Evolutionary conservation across 2,113 vertebrate genomes (phyloP), one percentile per base, ranked within the genome.

Genomic region (Etia nguti): DNA sequence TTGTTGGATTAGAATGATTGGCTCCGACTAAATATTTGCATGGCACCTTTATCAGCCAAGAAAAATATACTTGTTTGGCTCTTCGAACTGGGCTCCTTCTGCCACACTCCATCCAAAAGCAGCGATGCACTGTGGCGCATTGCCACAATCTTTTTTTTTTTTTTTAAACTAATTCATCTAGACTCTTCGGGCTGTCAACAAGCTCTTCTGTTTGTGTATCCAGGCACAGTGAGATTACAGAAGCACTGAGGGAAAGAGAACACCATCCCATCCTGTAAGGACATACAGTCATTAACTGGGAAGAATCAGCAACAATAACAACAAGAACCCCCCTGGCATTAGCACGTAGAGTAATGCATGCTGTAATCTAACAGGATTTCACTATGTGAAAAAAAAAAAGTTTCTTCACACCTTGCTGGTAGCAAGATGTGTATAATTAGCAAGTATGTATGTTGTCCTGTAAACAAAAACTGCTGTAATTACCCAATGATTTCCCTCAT

Each of bases 321-420:
- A 86, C 88, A 86, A 83, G 83, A 73, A 41, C 90, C 65, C 26
- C 89, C 88, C 94, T 90, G 95, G 94, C 95, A 92, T 95, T 95
- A 94, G 94, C 95, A 95, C 95, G 89, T 95, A 95, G 95, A 96
- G 88, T 93, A 94, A 94, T 96, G 96, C 96, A 97, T 96, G 96
- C 95, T 96, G 92, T 96, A 93, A 93, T 92, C 92, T 88, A 94
- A 88, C 94, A 93, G 92, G 93, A 94, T 96, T 95, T 96, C 96
- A 96, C 95, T 93, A 90, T 95, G 96, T 96, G 96, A 95, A 95
- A 88, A 84, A 93, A 89, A 79, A 90, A 86, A 80, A 50, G 24
- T 90, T 89, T 94, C 91, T 70, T 92, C 90, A 84, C 95, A 93
- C 87, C 94, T 95, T 94, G 92, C 94, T 90, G 87, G 90, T 92